Base-by-base conservation (phyloP, 2,797 vertebrate genomes). In the Gephyroberyx darwinii region DNA sequence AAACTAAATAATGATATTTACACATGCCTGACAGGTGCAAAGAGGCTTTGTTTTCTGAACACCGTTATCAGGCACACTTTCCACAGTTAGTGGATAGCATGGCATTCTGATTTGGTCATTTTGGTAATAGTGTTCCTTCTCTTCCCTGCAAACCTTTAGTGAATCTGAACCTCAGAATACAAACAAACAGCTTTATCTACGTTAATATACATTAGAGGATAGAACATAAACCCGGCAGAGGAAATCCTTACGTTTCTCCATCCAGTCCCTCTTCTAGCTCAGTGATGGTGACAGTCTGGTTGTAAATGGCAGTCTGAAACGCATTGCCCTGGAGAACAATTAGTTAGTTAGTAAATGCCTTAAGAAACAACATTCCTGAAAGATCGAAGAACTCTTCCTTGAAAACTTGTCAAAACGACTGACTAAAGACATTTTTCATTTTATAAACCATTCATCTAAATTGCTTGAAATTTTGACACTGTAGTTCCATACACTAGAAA, bases 241-340 rank as follows among this genome's bases (percentile, higher is more conserved):
- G 39, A 31, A 52, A 26, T 39, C 4, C 91, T 92, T 77, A 94
- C 93, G 93, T 94, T 87, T 95, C 94, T 81, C 94, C 93, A 2
- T 95, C 94, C 69, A 95, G 84, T 33, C 93, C 93, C 47, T 94
- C 93, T n/a, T 94, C 93, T 50, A 54, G 74, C 75, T 95, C 94
- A 3, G 8, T 89, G 88, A 95, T 93, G 71, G 88, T 94, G 80
- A 95, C 92, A 1, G 94, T 95, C 87, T 95, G 93, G 91, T 95
- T 95, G 82, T 93, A 95, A 66, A 95, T 80, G 30, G 93, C 91
- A 0, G 87, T 92, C 86, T 95, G 94, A 79, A 91, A 95, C 26
- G 51, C n/a, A 4, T 70, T 87, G 9, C 92, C 93, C 94, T 95
- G 66, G 30, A 39, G 41, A 63, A 63, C 20, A 65, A 48, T 35